A percentile compares a stretch with the other conserved stretches of the same genome.
These are phyloP conservation scores for Adelognathus sp. DNA, from an alignment of 2,888 invertebrate species.

Conservation along the genomic window DNA sequence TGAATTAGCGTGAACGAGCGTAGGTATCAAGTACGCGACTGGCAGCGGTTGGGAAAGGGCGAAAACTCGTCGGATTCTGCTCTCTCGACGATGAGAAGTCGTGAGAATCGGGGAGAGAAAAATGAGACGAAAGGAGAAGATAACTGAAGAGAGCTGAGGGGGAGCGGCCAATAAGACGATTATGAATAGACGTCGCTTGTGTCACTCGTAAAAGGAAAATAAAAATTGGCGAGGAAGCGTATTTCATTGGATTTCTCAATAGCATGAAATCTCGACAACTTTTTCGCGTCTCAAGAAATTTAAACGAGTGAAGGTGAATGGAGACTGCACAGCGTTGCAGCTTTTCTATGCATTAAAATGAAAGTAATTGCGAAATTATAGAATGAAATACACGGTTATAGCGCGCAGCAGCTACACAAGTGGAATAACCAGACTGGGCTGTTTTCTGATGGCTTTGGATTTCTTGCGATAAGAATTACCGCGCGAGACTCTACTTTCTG, in stretches of 20 bases:
- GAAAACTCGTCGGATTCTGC: slow-evolving; percentile 49
- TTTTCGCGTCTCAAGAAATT: slow-evolving; percentile 44
- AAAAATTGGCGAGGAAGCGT: slow-evolving; percentile 23
- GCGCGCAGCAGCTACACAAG: background rate
- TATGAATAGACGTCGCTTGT: slow-evolving; percentile 56
- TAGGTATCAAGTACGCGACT: slow-evolving; percentile 44
- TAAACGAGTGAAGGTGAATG: slow-evolving; percentile 48
- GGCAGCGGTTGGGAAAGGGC: slow-evolving; percentile 25
- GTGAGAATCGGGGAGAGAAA: background rate
- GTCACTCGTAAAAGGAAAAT: slow-evolving; percentile 30
- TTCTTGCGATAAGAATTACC: slow-evolving; percentile 32
- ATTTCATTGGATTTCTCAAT: slow-evolving; percentile 49
- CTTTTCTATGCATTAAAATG: slow-evolving; percentile 10
- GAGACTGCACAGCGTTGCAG: slow-evolving; percentile 37
- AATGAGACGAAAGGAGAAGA: too few relatives aligned
- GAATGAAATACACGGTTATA: slow-evolving; percentile 36
- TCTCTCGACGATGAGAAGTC: background rate
- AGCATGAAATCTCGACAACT: slow-evolving; percentile 56
- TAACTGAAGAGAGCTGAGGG: background rate
- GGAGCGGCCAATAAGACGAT: slow-evolving; percentile 52
- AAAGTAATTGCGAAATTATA: slow-evolving; percentile 60
- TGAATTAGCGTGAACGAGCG: slow-evolving; percentile 45
- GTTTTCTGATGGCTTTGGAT: slow-evolving; percentile 7
- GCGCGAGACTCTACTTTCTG: slow-evolving; percentile 7
- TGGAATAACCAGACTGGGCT: slow-evolving; percentile 29